A percentile compares a stretch with the other conserved stretches of the same genome.
phyloP scores from a whole-genome alignment of 2,113 vertebrate species.

The Rhadina sibilatrix region DNA sequence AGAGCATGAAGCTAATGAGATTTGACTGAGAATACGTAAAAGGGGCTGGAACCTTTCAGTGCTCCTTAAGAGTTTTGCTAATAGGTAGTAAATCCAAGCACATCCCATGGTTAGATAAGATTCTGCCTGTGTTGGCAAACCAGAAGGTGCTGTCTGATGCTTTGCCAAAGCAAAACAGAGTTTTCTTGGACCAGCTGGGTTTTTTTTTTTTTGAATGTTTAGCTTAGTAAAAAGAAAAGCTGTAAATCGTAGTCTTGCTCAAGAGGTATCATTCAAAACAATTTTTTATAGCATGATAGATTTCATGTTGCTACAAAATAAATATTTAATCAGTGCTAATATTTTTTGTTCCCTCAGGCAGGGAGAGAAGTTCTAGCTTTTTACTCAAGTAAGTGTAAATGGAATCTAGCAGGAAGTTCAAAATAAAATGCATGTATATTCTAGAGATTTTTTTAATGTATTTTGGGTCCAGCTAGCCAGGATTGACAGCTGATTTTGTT shows the following conservation, averaged over 20 bases:
- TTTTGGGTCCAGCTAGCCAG: background rate
- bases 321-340: background rate
- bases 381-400: conserved; percentile 16
- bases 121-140: conserved; percentile 45
- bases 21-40: background rate
- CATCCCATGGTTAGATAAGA: conserved; percentile 52
- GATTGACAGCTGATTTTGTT: background rate
- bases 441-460: background rate
- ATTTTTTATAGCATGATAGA: background rate
- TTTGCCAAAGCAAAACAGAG: conserved; percentile 50
- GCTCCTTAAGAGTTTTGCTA: conserved; percentile 27
- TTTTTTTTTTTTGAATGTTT: conserved; percentile 19
- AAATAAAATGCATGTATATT: background rate
- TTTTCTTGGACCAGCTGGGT: conserved; percentile 18
- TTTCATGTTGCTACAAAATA: conserved; percentile 35
- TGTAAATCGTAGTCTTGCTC: background rate
- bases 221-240: conserved; percentile 14
- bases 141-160: conserved; percentile 41
- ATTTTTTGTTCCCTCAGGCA: conserved; percentile 26
- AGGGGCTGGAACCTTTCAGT: conserved; percentile 14
- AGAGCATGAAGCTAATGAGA: background rate
- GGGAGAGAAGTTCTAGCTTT: background rate
- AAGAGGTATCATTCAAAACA: background rate
- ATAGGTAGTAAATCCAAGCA: conserved; percentile 39
- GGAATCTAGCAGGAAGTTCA: background rate